Evolutionary conservation across 2,113 vertebrate species (phyloP).

Genomic region (Xyliphius kryptos): DNA sequence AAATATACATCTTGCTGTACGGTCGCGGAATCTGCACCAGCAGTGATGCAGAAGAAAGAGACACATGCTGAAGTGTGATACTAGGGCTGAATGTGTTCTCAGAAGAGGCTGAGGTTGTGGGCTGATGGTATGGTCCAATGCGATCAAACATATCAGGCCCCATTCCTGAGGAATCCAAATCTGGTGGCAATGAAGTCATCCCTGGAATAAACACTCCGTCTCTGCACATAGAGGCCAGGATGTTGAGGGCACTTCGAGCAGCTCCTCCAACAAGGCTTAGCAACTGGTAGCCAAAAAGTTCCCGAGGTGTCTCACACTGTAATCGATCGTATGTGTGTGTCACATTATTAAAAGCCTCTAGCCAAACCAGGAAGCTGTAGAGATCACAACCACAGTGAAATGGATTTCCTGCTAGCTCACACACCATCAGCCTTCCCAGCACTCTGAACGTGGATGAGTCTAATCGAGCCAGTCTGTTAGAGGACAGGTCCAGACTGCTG

Average conservation of each 20-base stretch:
- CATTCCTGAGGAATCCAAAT: conserved; percentile 82
- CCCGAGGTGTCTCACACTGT: conserved; percentile 87
- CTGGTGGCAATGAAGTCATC: conserved; percentile 79
- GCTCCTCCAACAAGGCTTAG: conserved; percentile 83
- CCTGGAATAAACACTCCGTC: conserved; percentile 79
- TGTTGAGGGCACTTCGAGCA: conserved; percentile 86
- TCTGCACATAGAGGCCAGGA: conserved; percentile 84
- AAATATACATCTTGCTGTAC: conserved; percentile 95
- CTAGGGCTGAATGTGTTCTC: conserved; percentile 77
- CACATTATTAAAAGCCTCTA: conserved; percentile 91
- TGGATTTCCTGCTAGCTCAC: conserved; percentile 92
- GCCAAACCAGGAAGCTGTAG: conserved; percentile 86
- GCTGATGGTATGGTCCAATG: conserved; percentile 76
- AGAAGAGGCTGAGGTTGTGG: conserved; percentile 77
- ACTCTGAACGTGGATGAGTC: conserved; percentile 86
- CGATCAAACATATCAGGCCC: conserved; percentile 81
- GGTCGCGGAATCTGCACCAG: conserved; percentile 90
- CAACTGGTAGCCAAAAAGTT: conserved; percentile 85
- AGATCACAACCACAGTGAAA: conserved; percentile 96
- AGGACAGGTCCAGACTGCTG: conserved; percentile 93
- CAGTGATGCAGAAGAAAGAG: conserved; percentile 83
- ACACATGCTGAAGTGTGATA: conserved; percentile 86
- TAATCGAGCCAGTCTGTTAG: conserved; percentile 87
- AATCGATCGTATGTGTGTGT: conserved; percentile 95
- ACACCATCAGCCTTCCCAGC: conserved; percentile 84